Conservation (phyloP, 2,888 invertebrate genomes). For the Dryobotodes eremita region DNA sequence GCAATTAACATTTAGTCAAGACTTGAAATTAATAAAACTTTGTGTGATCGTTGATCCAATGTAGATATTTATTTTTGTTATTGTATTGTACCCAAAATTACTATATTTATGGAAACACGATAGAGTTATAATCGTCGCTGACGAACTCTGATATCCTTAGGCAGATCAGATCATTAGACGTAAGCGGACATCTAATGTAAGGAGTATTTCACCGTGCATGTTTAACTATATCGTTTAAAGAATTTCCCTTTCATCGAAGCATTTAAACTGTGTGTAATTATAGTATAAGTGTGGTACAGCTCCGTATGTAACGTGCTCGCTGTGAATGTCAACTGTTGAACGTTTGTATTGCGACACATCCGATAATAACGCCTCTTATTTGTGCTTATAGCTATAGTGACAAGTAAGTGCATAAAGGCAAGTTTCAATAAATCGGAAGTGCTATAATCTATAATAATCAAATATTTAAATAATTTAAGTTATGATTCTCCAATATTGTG, state of each 20-base stretch:
- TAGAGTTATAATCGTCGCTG: conserved; percentile 78
- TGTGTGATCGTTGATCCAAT: conserved; percentile 89
- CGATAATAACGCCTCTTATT: conserved; percentile 72
- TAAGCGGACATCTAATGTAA: conserved; percentile 65
- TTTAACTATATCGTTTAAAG: conserved; percentile 70
- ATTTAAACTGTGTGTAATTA: conserved; percentile 85
- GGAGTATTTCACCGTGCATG: conserved; percentile 69
- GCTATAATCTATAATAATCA: conserved; percentile 87
- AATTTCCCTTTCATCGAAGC: conserved; percentile 81
- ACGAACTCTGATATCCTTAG: conserved; percentile 69
- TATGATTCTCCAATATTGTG: conserved; percentile 91
- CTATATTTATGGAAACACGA: conserved; percentile 85
- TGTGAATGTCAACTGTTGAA: conserved; percentile 68
- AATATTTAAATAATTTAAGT: conserved; percentile 90
- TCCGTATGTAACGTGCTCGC: conserved; percentile 72
- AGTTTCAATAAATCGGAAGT: conserved; percentile 86
- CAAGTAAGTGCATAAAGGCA: conserved; percentile 85
- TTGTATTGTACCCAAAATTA: conserved; percentile 88
- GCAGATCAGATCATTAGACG: conserved; percentile 66
- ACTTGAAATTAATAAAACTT: conserved; percentile 85
- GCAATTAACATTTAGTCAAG: conserved; percentile 86
- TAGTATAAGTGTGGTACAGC: conserved; percentile 76
- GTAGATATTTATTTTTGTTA: conserved; percentile 91
- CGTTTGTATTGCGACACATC: conserved; percentile 59
- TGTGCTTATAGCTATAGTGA: conserved; percentile 87